Evolutionary conservation across 2,113 vertebrate genomes (phyloP).

Genomic region (Brachypodius melanocephalos): DNA sequence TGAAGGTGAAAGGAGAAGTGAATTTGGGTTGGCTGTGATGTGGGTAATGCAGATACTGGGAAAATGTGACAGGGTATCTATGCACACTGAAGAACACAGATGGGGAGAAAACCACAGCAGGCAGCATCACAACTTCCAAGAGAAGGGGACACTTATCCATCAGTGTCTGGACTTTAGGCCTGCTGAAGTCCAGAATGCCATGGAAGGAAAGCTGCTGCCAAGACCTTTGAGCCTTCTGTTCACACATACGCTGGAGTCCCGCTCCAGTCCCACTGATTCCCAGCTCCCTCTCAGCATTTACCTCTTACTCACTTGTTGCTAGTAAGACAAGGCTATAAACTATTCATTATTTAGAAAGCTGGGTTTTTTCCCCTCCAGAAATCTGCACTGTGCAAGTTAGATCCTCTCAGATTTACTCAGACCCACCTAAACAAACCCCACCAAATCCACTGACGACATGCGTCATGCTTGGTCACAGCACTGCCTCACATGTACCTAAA

Average conservation of each 20-base stretch:
- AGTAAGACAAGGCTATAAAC: not conserved
- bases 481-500: not conserved
- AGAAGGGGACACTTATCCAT: not conserved
- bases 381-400: not conserved
- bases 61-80: not conserved
- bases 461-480: not conserved
- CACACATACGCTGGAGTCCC: fast-evolving
- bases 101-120: not conserved
- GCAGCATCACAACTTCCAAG: not conserved
- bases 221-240: not conserved
- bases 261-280: not conserved
- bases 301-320: not conserved
- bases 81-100: fast-evolving
- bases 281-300: not conserved
- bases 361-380: not conserved
- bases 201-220: not conserved
- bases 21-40: not conserved
- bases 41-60: not conserved
- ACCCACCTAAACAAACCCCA: not conserved
- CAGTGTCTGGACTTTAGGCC: not conserved
- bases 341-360: not conserved
- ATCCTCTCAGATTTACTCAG: not conserved
- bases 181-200: not conserved
- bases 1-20: not conserved
- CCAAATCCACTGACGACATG: not conserved